Evolutionary conservation across 2,113 vertebrate genomes (phyloP).

Genomic region (Nanger granti): DNA sequence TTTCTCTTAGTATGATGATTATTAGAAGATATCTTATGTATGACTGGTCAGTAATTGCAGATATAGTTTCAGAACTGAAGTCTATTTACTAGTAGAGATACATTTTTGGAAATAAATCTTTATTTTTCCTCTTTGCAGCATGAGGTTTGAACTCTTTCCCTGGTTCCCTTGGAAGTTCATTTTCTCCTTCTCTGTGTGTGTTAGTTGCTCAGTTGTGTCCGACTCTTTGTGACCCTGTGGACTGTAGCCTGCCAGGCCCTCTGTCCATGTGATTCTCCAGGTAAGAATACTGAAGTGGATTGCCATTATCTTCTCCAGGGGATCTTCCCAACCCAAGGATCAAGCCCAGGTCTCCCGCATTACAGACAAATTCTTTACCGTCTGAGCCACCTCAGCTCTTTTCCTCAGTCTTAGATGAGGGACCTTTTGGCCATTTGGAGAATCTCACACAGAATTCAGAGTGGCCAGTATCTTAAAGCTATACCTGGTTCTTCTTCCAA

Average conservation of each 20-base stretch:
- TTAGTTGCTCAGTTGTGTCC: background rate
- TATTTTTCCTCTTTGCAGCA: background rate
- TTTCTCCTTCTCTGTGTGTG: background rate
- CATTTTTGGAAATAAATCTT: background rate
- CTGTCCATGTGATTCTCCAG: background rate
- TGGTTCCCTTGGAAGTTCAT: background rate
- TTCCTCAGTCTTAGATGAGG: background rate
- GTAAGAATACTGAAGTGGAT: background rate
- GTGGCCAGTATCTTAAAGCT: background rate
- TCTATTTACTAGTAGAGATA: background rate
- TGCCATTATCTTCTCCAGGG: background rate
- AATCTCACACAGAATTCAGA: background rate
- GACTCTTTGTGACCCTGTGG: background rate
- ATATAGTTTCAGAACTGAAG: background rate
- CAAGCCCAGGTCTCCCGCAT: background rate
- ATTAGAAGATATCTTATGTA: background rate
- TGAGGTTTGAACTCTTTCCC: background rate
- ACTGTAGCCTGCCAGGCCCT: background rate
- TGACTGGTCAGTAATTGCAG: background rate
- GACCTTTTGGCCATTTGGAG: background rate
- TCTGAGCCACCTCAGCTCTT: background rate
- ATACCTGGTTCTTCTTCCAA: background rate
- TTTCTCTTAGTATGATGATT: background rate
- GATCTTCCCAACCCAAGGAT: background rate
- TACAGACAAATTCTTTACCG: background rate